These are phyloP conservation scores for Pipra filicauda DNA, from an alignment of 2,113 vertebrate genomes.

Conservation along the genomic window DNA sequence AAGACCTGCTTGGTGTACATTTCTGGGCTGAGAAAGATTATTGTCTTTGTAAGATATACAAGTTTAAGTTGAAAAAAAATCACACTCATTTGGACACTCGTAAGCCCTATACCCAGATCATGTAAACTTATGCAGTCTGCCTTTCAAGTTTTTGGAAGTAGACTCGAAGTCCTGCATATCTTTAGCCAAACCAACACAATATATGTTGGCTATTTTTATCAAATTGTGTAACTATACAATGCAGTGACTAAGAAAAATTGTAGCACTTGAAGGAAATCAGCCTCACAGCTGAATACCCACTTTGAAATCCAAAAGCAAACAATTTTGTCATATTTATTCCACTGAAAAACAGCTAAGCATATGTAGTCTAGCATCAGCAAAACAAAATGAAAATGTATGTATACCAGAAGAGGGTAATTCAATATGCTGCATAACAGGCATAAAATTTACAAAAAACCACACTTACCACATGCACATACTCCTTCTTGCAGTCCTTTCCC, in stretches of 20 bases:
- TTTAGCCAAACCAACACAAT: background rate
- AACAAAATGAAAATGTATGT: background rate
- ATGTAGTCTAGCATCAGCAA: background rate
- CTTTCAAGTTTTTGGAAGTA: background rate
- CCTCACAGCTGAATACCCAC: background rate
- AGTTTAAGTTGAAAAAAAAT: background rate
- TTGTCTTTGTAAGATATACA: background rate
- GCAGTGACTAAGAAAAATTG: background rate
- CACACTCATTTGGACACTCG: background rate
- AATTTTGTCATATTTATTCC: background rate
- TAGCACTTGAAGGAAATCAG: background rate
- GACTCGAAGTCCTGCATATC: background rate
- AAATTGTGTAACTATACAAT: background rate
- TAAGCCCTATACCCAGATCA: background rate
- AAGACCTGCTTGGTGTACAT: background rate
- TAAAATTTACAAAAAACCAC: background rate
- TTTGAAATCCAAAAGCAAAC: background rate
- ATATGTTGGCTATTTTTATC: background rate
- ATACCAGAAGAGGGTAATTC: background rate
- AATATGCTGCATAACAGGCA: background rate
- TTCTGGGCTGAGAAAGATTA: background rate
- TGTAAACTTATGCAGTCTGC: background rate
- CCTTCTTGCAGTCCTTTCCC: slow-evolving; percentile 79
- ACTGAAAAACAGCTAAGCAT: background rate
- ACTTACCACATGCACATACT: slow-evolving; percentile 93